Percentiles rank a stretch among this genome's conserved stretches.
Conservation (phyloP, 2,888 invertebrate genomes). For the Coelopa pilipes region DNA sequence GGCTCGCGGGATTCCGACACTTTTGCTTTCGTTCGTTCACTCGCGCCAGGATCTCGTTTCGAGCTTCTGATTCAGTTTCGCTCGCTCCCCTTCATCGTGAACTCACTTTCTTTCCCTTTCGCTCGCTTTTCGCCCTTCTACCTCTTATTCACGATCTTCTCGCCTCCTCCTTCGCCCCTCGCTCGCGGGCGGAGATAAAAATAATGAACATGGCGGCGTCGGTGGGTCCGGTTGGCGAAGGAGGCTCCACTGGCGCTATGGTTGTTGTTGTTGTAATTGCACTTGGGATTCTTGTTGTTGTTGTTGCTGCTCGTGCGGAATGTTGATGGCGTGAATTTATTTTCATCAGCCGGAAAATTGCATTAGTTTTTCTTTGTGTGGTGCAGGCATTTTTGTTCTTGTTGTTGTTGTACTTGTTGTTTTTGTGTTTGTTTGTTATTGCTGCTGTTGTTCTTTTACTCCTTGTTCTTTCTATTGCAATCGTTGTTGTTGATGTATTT, state of each 20-base stretch:
- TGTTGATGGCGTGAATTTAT: conserved; percentile 50
- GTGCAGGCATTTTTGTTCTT: conserved; percentile 19
- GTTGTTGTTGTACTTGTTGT: conserved; percentile 26
- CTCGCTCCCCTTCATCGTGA: not conserved
- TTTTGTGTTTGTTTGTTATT: conserved; percentile 21
- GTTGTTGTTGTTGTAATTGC: not conserved
- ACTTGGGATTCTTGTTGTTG: not conserved
- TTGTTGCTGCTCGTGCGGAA: conserved; percentile 36
- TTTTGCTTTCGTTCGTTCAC: conserved; percentile 38
- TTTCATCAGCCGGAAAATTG: conserved; percentile 49
- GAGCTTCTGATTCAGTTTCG: not conserved
- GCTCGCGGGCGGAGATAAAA: conserved; percentile 44
- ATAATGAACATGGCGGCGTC: conserved; percentile 49
- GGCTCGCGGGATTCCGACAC: conserved; percentile 2
- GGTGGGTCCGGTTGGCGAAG: conserved; percentile 38
- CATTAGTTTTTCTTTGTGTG: conserved; percentile 41
- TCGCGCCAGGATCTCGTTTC: too few relatives aligned
- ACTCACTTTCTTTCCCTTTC: conserved; percentile 10
- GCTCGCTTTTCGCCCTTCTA: not conserved
- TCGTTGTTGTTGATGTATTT: conserved; percentile 23
- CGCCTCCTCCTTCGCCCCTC: not conserved
- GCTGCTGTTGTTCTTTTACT: conserved; percentile 16
- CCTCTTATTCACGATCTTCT: not conserved
- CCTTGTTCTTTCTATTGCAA: conserved; percentile 1
- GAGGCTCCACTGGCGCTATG: conserved; percentile 27